Base-by-base conservation (phyloP, 2,113 vertebrate species). In the Corynorhinus townsendii region DNA sequence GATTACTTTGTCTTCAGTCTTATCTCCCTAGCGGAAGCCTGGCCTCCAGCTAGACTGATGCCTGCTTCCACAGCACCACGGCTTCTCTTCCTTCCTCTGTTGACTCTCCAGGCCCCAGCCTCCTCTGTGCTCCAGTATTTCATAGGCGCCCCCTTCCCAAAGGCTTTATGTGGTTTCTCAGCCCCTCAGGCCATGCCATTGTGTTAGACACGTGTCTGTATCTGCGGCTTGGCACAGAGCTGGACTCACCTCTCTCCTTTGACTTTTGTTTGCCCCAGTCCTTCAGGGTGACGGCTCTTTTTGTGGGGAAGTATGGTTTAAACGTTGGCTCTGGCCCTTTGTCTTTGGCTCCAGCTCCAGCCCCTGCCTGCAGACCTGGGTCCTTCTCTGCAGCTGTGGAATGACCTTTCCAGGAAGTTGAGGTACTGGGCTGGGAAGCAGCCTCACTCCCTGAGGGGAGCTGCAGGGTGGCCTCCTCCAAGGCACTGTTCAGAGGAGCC, bases 221-320 rank as follows among this genome's bases (percentile, higher is more conserved):
- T 52, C 45, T 85, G 49, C 87, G 94, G n/a, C 84, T 85, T 77
- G 81, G 77, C 87, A 71, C 40, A 94, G 68, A 95, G 62, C 40
- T 93, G 62, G 38, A 77, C 93, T 97, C 64, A 97, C 98, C 96
- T 96, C 86, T 96, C 54, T 95, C 97, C 83, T 87, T 96, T 76
- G 90, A 43, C 71, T 69, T 97, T 72, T 94, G 94, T 69, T 80
- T 93, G 45, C 68, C 54, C 79, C 86, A 92, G 52, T 94, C 96
- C 92, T 96, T 97, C 33, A 82, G 49, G 26, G 91, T 5, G 2
- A 83, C 12, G 3, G 68, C 5, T 87, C 69, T 97, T 88, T 91
- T 97, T 16, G 7, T 12, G 7, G 93, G 24, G 0, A 95, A 68
- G 52, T 93, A 92, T 17, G 86, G 69, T 16, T 95, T 95, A 89